Conservation (phyloP, 37 sponge, comb jelly and placozoan species). For the Aphrocallistes beatrix region DNA sequence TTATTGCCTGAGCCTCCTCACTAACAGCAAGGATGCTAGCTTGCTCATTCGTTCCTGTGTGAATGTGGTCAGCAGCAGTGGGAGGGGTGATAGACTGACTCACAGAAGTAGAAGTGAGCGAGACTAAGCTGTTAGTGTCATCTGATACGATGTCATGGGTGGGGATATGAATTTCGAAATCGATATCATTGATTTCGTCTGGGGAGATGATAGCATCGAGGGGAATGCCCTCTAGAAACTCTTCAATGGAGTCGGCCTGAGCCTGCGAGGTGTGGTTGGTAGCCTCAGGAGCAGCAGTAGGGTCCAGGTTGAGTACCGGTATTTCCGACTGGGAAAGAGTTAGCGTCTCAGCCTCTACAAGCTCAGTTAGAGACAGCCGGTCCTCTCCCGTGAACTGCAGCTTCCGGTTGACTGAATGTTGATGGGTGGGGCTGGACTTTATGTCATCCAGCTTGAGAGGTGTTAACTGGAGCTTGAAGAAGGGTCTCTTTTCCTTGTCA, state of each 20-base stretch:
- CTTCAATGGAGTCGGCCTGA: background rate
- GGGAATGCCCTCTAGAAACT: background rate
- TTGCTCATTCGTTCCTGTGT: background rate
- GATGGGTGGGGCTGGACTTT: background rate
- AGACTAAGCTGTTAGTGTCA: background rate
- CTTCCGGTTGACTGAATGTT: background rate
- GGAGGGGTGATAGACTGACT: background rate
- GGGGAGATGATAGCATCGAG: background rate
- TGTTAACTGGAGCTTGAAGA: background rate
- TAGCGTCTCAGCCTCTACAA: background rate
- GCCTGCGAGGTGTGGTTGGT: background rate
- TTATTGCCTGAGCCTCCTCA: background rate
- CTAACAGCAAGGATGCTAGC: background rate
- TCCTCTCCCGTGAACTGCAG: background rate
- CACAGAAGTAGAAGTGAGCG: background rate
- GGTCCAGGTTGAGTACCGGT: background rate
- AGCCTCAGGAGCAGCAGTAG: background rate
- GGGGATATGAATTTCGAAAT: background rate
- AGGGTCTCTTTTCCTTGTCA: background rate
- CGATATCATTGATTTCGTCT: background rate
- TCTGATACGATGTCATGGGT: background rate
- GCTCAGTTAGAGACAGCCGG: background rate
- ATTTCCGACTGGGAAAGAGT: background rate
- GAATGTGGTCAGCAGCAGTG: background rate
- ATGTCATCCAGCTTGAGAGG: background rate